Evolutionary conservation across 2,797 vertebrate species (phyloP).

Genomic region (Enteromius viviparus): DNA sequence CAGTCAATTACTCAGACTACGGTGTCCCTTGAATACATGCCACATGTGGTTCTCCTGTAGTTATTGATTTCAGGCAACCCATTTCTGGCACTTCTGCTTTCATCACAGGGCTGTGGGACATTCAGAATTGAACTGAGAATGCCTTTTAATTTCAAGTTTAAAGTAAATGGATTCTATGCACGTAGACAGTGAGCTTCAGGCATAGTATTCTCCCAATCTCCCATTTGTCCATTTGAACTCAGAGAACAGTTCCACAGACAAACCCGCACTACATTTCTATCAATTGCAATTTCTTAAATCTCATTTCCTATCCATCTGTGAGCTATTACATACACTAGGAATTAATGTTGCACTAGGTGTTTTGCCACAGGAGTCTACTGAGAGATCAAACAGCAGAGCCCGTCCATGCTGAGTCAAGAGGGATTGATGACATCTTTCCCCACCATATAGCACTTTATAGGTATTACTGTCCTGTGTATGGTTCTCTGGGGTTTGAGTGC

Average conservation of each 20-base stretch:
- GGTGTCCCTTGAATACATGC: slow-evolving; percentile 6
- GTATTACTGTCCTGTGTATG: not conserved
- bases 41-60: slow-evolving; percentile 50
- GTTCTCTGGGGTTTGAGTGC: not conserved
- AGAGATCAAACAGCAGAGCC: slow-evolving; percentile 23
- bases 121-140: slow-evolving; percentile 6
- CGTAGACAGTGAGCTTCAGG: not conserved
- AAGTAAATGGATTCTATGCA: not conserved
- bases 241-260: not conserved
- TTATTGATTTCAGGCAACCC: slow-evolving; percentile 35
- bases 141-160: not conserved
- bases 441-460: not conserved
- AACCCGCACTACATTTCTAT: not conserved
- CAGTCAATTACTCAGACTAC: slow-evolving; percentile 36
- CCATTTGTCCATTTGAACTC: not conserved
- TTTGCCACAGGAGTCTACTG: not conserved
- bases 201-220: not conserved
- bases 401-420: not conserved
- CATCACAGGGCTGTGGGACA: not conserved
- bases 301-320: not conserved
- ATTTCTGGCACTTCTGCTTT: not conserved
- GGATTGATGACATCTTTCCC: slow-evolving; percentile 6
- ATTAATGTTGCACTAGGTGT: slow-evolving; percentile 6
- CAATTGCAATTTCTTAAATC: not conserved
- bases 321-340: not conserved